Base-by-base conservation (phyloP, 2,888 invertebrate genomes). In the Morpho deidamia region DNA sequence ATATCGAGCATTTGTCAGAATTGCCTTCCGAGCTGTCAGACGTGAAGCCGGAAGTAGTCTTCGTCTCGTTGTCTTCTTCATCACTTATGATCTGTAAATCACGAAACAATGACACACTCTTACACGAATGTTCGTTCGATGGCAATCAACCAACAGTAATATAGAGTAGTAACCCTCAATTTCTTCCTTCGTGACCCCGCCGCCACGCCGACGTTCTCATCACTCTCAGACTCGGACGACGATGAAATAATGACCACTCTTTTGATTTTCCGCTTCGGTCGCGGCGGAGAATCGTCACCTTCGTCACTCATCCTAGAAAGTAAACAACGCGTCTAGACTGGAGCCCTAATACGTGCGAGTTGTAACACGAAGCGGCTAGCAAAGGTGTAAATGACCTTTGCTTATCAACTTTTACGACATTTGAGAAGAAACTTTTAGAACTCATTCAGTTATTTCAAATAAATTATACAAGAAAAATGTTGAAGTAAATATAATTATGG, bases 1-100 rank as follows among this genome's bases (percentile, higher is more conserved):
- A 98, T 72, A 98, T 97, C 0, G 98, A 96, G 82, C 98, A 98
- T 74, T 95, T 95, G 68, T 96, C 96, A 0, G 93, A 91, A 62
- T 94, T 91, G 42, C 93, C 94, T 68, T 95, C 94, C 44, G 92
- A 94, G 66, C 90, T 91, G 63, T 92, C 92, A 0, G 92, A 91
- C 14, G 91, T 89, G 56, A 83, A 85, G 14, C 85, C 88, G 1
- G 78, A 76, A 35, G 62, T 62, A 0, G 73, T 63, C 42, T 70
- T 71, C 7, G 63, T 82, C 58, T 80, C 83, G 58, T 79, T 85
- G 9, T 70, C 71, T 46, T 81, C 87, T 43, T 89, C 90, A 63
- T 90, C 92, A 60, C 88, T 82, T 58, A 92, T 76, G 69, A 90
- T 91, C 92, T 93, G 77, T 61, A 90, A 87, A 62, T 12, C 33